Conservation (phyloP, 2,113 vertebrate species). For the Tor tambroides region DNA sequence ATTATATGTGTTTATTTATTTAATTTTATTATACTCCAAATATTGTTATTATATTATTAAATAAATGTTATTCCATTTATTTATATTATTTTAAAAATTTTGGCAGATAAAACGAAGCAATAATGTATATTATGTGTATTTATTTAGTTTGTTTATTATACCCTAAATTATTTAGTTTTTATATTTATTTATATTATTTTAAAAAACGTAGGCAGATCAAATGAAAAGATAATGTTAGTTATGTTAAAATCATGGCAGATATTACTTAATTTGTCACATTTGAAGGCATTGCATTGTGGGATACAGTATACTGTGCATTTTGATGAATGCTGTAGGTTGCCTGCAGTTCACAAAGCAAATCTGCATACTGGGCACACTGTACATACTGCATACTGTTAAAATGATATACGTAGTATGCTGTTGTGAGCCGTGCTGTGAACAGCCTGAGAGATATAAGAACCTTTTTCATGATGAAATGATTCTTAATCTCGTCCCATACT, state of each 20-base stretch:
- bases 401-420: background rate
- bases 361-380: background rate
- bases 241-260: background rate
- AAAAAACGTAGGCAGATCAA: background rate
- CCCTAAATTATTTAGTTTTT: background rate
- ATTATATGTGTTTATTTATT: background rate
- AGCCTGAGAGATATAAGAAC: background rate
- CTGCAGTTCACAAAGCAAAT: background rate
- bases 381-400: background rate
- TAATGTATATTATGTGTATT: too few relatives aligned
- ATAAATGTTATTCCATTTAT: too few relatives aligned
- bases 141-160: too few relatives aligned
- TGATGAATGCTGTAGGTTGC: background rate
- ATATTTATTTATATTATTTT: background rate
- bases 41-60: background rate
- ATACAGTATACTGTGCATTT: background rate
- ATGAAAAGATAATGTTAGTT: background rate
- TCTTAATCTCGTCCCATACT: background rate
- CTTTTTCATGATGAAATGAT: background rate
- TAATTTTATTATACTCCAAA: background rate
- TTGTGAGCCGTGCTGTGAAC: background rate
- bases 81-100: too few relatives aligned
- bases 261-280: background rate
- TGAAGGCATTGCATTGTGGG: background rate
- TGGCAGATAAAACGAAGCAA: too few relatives aligned